Evolutionary conservation across 2,888 invertebrate genomes (phyloP).

Genomic region (Nephrotoma guestfalica): DNA sequence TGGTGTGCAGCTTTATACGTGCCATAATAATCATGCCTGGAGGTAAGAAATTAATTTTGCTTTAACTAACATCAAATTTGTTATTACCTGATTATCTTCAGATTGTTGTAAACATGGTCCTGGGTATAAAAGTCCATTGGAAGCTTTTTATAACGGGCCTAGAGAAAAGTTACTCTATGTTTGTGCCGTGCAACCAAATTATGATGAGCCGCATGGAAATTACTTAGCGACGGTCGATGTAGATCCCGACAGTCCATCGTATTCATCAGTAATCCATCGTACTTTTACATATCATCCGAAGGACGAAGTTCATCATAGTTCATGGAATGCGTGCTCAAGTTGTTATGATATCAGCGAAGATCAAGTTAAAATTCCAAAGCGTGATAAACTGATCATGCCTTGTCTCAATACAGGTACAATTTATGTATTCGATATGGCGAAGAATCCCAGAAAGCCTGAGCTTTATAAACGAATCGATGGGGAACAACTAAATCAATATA

Average conservation of each 20-base stretch:
- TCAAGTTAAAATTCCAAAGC: conserved; percentile 34
- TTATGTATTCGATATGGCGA: conserved; percentile 68
- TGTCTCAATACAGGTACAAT: conserved; percentile 66
- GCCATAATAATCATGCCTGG: background rate
- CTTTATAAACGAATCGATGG: conserved; percentile 62
- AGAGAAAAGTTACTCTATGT: conserved; percentile 79
- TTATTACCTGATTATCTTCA: background rate
- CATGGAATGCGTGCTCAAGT: conserved; percentile 96
- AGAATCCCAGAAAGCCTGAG: conserved; percentile 55
- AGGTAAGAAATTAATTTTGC: background rate
- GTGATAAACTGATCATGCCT: conserved; percentile 74
- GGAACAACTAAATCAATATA: conserved; percentile 54
- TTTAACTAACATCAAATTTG: background rate
- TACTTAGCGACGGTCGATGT: conserved; percentile 86
- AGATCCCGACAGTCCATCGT: conserved; percentile 72
- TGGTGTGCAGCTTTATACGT: background rate
- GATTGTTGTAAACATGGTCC: conserved; percentile 38
- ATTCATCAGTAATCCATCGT: conserved; percentile 77
- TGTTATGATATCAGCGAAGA: conserved; percentile 44
- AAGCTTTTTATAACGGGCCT: conserved; percentile 70
- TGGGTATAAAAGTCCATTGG: conserved; percentile 63
- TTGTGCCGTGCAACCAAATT: conserved; percentile 69
- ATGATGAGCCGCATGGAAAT: conserved; percentile 53
- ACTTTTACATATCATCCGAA: conserved; percentile 58
- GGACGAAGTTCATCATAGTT: conserved; percentile 90